Base-by-base conservation (phyloP, 2,113 vertebrate species). In the Hydrolagus affinis region DNA sequence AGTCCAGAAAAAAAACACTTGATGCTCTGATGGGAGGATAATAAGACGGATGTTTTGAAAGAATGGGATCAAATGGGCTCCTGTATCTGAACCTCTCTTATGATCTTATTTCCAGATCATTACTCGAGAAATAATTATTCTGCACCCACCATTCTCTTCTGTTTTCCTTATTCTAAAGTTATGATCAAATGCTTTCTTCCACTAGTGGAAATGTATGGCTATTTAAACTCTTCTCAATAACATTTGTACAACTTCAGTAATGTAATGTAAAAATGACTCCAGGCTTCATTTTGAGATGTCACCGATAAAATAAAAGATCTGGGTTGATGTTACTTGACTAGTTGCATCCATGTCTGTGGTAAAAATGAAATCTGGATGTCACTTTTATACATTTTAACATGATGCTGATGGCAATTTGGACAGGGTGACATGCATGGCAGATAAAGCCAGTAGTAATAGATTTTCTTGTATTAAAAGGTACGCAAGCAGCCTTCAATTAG, bases 251-350 rank as follows among this genome's bases (percentile, higher is more conserved):
- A 32, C 60, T 64, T 68, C 62, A 32, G 15, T 7, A 68, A 83
- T 66, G 28, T 83, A 30, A 83, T 68, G 10, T 66, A 66, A 75
- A 73, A 75, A 75, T 75, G 32, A 17, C 78, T 83, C 66, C 25
- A 66, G 60, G 60, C 78, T 66, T 83, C 78, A 83, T 28, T 68
- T 28, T 80, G 59, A 83, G 7, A 66, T 83, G n/a, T 83, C 25
- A 68, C 15, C 66, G 78, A 64, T 68, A 62, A 83, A 83, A 83
- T 83, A 32, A 44, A 44, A 44, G 15, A 83, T 66, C 78, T 66
- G 60, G 19, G 66, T 32, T 66, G 78, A 83, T 83, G 62, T 83
- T 75, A 68, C 60, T 68, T 83, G 62, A 32, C 28, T 83, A 10
- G 60, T 66, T 23, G 78, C 78, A 83, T 15, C 78, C 66, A 17